Base-by-base conservation (phyloP, 2,113 vertebrate species). In the Rattus rattus region DNA sequence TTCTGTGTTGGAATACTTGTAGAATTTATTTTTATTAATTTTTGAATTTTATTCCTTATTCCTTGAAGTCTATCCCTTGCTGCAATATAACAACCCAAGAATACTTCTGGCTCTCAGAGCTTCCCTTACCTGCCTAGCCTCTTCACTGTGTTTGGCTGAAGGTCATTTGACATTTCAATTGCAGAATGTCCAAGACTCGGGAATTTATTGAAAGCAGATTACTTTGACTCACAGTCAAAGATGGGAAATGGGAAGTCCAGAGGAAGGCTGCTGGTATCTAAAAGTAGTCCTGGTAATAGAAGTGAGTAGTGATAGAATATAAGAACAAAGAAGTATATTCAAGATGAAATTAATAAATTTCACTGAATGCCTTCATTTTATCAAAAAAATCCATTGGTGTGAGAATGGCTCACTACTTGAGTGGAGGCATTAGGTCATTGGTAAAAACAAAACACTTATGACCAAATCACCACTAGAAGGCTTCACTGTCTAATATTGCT, bases 31-130 rank as follows among this genome's bases (percentile, higher is more conserved):
- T 92, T 93, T 43, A 76, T 69, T 49, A 75, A 1, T 69, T 93
- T 93, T 97, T 79, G 7, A 70, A 92, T 86, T 70, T 88, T 92
- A 77, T 85, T 94, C 5, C 39, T 81, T 65, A 36, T 2, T 24
- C 9, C 33, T 43, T 89, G 56, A 91, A 92, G 52, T 65, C 22
- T 94, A 94, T 20, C 14, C 26, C 33, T 70, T 89, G 39, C 65
- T 80, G 56, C 5, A 91, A 59, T 24, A 8, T 92, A 56, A 63
- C 7, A 81, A 69, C 6, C 12, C 11, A 89, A 67, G 12, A n/a
- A 75, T 72, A 80, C 8, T 81, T 92, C 61, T 65, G 3, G 49
- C 49, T 75, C 24, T 84, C 56, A 24, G 22, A 72, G 39, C 91
- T 93, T 84, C 91, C 63, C 69, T 47, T 54, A 70, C 20, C 47